Percentiles rank a stretch among this genome's conserved stretches.
Conservation (phyloP, 2,888 invertebrate species). For the Melikaiella ostensackeni region DNA sequence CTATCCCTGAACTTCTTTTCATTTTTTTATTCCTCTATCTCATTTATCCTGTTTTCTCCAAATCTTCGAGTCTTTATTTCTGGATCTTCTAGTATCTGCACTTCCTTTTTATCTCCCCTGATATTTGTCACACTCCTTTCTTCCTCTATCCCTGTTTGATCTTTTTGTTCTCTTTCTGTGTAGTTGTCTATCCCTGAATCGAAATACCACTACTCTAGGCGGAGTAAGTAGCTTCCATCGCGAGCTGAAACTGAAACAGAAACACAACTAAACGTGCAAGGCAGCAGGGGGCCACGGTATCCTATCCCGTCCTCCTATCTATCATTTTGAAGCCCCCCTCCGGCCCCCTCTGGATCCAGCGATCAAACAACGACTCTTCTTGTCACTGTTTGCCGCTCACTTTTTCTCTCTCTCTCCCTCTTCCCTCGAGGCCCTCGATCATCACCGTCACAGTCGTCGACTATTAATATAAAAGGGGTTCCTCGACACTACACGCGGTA, state of each 20-base stretch:
- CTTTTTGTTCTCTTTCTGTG: constrained; percentile 1
- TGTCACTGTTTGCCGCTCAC: constrained; percentile 42
- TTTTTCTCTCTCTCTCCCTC: constrained; percentile 49
- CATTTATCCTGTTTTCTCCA: background rate
- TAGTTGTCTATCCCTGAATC: constrained; percentile 43
- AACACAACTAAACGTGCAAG: constrained; percentile 61
- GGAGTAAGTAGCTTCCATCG: constrained; percentile 69
- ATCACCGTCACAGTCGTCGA: constrained; percentile 72
- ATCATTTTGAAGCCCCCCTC: constrained; percentile 75
- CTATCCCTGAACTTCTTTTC: background rate
- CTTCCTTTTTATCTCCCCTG: background rate
- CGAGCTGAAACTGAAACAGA: constrained; percentile 74
- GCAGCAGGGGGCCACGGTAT: constrained; percentile 69
- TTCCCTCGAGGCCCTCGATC: constrained; percentile 50
- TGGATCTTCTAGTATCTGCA: background rate
- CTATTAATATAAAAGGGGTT: constrained; percentile 77
- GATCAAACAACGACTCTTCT: constrained; percentile 56
- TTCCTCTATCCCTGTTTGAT: background rate
- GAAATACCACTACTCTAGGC: constrained; percentile 56
- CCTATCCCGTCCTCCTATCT: constrained; percentile 74
- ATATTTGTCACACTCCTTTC: background rate
- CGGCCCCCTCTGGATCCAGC: constrained; percentile 57
- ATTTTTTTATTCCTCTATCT: too few species aligned
- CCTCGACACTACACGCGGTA: constrained; percentile 75
- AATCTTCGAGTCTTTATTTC: background rate